Evolutionary conservation across 1,140 invertebrate genomes (phyloP), one percentile per base, ranked within the genome.

Genomic region (Ericerus pela): DNA sequence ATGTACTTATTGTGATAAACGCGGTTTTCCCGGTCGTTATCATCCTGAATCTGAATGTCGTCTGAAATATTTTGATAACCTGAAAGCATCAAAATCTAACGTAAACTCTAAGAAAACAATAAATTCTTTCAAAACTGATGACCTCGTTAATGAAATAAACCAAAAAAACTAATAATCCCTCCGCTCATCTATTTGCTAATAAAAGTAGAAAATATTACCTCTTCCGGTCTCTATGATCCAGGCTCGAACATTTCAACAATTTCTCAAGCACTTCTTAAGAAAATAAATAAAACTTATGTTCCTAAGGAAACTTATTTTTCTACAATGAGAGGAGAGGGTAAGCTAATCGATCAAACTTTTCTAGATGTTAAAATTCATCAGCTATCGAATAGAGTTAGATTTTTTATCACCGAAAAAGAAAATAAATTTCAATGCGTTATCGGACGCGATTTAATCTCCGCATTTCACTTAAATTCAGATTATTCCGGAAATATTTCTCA

Each of bases 171-270:
- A 56, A 52, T 54, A 57, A 27, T 28, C 29, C 53, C 55, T 56
- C 54, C 54, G 56, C 41, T 56, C 33, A 56, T 59, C 54, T 33
- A 59, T 30, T 16, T 56, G 33, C 26, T 56, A 36, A 30, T 43
- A 54, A 30, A 47, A 47, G 20, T 43, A 43, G 43, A 57, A 20
- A 55, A 31, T 12, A 31, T 57, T 33, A 51, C 29, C 16, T 38
- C 53, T 31, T 28, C 30, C 18, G 54, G 26, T 22, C 12, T 59
- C 22, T 59, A 59, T 56, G 58, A 59, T 33, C 27, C 58, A 56
- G 51, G 55, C 16, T 56, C 51, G 28, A 51, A 59, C 36, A 55
- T 57, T 33, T 59, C 58, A 54, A 28, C 56, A 11, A 59, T 59
- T 47, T 56, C 56, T 57, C 51, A 54, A 47, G 54, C 31, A 47